These are phyloP conservation scores for Salvelinus sp. DNA, from an alignment of 2,113 vertebrate species.

Conservation along the genomic window DNA sequence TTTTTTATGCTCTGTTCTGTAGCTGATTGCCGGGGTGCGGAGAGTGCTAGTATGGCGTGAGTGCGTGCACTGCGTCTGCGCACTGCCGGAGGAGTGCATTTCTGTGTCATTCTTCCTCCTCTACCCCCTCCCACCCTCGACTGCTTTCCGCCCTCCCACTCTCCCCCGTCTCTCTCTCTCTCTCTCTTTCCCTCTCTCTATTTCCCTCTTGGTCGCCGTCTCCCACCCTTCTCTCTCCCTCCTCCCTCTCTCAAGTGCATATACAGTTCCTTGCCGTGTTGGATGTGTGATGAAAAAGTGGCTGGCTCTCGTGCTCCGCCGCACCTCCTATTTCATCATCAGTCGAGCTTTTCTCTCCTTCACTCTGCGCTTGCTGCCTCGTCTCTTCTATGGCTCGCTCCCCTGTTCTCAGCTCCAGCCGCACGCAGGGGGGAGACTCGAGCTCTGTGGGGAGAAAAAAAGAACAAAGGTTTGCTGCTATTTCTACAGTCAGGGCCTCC, in stretches of 20 bases:
- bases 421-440: constrained; percentile 80
- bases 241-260: constrained; percentile 68
- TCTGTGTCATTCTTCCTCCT: constrained; percentile 68
- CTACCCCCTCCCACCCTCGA: constrained; percentile 58
- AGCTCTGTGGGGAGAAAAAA: constrained; percentile 60
- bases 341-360: constrained; percentile 71
- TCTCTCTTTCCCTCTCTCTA: constrained; percentile 51
- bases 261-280: constrained; percentile 73
- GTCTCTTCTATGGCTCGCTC: constrained; percentile 48
- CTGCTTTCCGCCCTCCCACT: constrained; percentile 53
- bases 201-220: constrained; percentile 38
- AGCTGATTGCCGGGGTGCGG: constrained; percentile 57
- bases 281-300: constrained; percentile 76
- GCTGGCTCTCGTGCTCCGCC: constrained; percentile 73
- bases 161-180: constrained; percentile 35
- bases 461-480: constrained; percentile 73
- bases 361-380: constrained; percentile 55
- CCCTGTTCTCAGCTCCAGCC: constrained; percentile 52
- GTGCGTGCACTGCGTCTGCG: constrained; percentile 71
- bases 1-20: constrained; percentile 43
- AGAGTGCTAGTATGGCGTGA: constrained; percentile 58
- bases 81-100: constrained; percentile 70
- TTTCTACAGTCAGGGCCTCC: constrained; percentile 84
- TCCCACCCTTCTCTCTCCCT: constrained; percentile 51
- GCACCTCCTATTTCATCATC: constrained; percentile 83